These are phyloP conservation scores for Dinomys branickii DNA, from an alignment of 2,113 vertebrate species.

Conservation along the genomic window DNA sequence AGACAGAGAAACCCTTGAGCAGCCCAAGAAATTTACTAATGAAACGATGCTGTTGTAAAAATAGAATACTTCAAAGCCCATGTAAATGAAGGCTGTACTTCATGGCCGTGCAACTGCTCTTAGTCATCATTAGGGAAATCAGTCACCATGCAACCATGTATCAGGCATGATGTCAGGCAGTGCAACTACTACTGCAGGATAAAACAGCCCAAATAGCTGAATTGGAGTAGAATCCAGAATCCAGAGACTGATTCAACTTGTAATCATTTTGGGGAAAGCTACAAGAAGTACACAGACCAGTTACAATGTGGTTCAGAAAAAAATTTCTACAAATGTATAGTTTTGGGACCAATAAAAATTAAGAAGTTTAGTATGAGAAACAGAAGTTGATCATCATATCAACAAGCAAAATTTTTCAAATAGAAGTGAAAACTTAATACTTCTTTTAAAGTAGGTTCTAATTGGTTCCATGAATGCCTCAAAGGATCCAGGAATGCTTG, in stretches of 20 bases:
- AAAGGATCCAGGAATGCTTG: neutral
- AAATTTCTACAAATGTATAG: neutral
- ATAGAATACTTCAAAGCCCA: neutral
- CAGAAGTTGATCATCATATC: neutral
- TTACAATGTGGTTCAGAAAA: constrained; percentile 44
- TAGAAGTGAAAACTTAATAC: neutral
- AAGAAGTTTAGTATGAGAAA: neutral
- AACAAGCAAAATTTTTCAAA: neutral
- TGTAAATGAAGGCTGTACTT: neutral
- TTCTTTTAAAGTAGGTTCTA: neutral
- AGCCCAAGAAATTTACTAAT: neutral
- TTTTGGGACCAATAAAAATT: neutral
- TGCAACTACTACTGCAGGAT: neutral
- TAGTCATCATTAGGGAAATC: neutral
- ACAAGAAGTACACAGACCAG: neutral
- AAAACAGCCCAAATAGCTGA: neutral
- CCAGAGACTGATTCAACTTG: neutral
- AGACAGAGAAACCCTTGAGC: neutral
- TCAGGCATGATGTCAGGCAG: neutral
- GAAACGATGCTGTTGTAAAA: neutral
- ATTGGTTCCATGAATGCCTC: neutral
- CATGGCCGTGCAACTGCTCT: neutral
- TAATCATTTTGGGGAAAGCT: neutral
- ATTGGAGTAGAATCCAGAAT: neutral
- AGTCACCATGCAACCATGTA: neutral